phyloP scores from a whole-genome alignment of 1,140 invertebrate species.

The Papilio polyxenes region DNA sequence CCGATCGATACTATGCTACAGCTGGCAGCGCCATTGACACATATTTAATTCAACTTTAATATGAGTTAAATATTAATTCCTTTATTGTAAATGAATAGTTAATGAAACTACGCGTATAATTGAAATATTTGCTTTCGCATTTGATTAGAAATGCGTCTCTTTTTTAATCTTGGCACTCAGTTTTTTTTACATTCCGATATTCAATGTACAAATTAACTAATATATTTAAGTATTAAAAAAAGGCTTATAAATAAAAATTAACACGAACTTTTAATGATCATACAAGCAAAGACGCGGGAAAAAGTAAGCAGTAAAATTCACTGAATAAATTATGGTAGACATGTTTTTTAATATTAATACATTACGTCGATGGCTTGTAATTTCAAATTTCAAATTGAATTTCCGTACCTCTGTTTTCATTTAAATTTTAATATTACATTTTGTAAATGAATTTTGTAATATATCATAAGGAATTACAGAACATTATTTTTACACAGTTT shows the following conservation, averaged over 20 bases:
- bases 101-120: neutral
- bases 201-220: too few species aligned
- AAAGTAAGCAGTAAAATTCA: neutral
- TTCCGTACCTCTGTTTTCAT: conserved; percentile 2
- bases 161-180: too few species aligned
- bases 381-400: conserved; percentile 11
- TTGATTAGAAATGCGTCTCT: too few species aligned
- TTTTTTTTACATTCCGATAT: too few species aligned
- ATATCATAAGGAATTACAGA: neutral
- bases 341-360: neutral
- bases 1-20: conserved; percentile 24
- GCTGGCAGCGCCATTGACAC: neutral
- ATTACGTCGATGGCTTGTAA: neutral
- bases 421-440: conserved; percentile 8
- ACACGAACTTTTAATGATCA: neutral
- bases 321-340: neutral
- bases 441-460: neutral
- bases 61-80: neutral
- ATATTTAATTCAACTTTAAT: conserved; percentile 22
- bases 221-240: too few species aligned
- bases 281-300: neutral
- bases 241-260: too few species aligned
- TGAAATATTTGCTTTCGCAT: neutral
- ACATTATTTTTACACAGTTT: neutral
- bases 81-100: neutral